Percentiles rank a stretch among this genome's conserved stretches.
Evolutionary conservation across 2,888 invertebrate genomes (phyloP).

Genomic region (Schizotus pectinicornis): DNA sequence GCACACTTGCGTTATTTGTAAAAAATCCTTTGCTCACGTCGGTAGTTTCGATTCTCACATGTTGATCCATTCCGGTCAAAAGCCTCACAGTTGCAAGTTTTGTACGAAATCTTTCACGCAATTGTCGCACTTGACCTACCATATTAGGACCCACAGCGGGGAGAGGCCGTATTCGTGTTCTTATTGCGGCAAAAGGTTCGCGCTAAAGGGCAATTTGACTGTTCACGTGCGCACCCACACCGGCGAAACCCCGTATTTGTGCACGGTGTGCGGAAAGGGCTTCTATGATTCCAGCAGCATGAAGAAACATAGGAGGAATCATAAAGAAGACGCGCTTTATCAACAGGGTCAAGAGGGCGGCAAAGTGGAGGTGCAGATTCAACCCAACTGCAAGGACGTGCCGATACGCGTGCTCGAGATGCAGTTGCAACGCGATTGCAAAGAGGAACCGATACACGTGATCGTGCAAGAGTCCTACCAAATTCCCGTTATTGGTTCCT

Average conservation of each 20-base stretch:
- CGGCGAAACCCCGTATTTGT: slow-evolving; percentile 57
- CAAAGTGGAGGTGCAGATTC: no score
- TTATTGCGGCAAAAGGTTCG: slow-evolving; percentile 48
- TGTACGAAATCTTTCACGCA: slow-evolving; percentile 53
- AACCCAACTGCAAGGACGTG: no score
- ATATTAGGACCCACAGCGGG: slow-evolving; percentile 47
- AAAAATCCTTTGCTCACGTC: slow-evolving; percentile 47
- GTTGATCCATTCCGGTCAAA: slow-evolving; percentile 48
- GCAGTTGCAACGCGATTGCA: no score
- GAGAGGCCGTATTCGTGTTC: slow-evolving; percentile 43
- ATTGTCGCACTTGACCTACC: slow-evolving; percentile 46
- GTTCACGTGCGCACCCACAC: slow-evolving; percentile 56
- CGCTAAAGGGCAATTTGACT: slow-evolving; percentile 57
- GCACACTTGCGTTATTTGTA: slow-evolving; percentile 46
- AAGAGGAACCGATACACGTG: background rate
- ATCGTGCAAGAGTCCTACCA: background rate
- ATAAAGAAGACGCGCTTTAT: slow-evolving; percentile 13
- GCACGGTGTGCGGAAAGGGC: slow-evolving; percentile 56
- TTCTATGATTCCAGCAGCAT: slow-evolving; percentile 36
- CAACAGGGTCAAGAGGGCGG: no score
- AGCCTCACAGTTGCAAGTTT: slow-evolving; percentile 54
- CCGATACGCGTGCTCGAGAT: background rate
- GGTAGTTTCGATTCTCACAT: slow-evolving; percentile 47
- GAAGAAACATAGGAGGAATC: slow-evolving; percentile 36
- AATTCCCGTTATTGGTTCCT: background rate